phyloP scores from a whole-genome alignment of 1,140 invertebrate species.

The Drosophila erecta region DNA sequence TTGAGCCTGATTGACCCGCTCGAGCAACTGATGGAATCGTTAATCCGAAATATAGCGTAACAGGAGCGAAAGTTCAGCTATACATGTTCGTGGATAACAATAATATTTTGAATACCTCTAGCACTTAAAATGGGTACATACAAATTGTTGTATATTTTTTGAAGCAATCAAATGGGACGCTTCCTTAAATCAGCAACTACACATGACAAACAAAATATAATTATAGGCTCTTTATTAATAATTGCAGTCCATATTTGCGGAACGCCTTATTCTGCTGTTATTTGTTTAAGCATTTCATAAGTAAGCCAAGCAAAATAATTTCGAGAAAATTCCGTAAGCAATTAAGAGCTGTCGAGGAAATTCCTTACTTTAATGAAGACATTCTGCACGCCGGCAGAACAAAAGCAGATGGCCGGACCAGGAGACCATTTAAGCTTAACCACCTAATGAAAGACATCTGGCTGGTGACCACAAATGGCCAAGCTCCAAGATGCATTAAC shows the following conservation, averaged over 20 bases:
- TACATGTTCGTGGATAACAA: neutral
- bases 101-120: neutral
- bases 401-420: conserved; percentile 23
- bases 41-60: conserved; percentile 15
- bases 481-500: conserved; percentile 46
- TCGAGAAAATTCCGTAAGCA: conserved; percentile 5
- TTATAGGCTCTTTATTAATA: no score
- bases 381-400: conserved; percentile 8
- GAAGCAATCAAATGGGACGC: no score
- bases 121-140: neutral
- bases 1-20: conserved; percentile 44
- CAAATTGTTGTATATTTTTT: no score
- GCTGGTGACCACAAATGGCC: conserved; percentile 47
- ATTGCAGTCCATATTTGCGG: neutral
- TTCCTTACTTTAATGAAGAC: conserved; percentile 40
- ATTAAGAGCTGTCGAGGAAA: conserved; percentile 28
- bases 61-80: neutral
- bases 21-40: conserved; percentile 5
- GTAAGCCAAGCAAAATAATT: conserved; percentile 1
- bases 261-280: neutral
- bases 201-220: no score
- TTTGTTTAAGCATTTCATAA: conserved; percentile 5
- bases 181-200: no score
- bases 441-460: conserved; percentile 46
- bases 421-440: conserved; percentile 13